phyloP scores from a whole-genome alignment of 2,113 vertebrate genomes.

The Sterna hirundo region DNA sequence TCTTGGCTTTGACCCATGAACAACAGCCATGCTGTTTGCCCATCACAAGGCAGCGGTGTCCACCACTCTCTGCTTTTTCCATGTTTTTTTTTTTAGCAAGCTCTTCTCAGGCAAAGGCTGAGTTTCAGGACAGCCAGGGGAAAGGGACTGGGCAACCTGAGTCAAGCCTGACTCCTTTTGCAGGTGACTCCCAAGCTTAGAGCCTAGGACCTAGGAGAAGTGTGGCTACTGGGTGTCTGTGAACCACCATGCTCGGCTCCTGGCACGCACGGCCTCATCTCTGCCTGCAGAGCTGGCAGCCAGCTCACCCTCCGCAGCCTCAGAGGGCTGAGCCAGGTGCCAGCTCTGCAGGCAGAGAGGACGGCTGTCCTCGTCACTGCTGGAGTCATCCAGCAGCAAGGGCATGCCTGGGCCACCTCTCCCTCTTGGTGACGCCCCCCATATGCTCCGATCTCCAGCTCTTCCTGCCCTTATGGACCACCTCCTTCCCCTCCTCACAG shows the following conservation, averaged over 20 bases:
- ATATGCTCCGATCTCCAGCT: neutral
- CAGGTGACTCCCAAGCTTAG: neutral
- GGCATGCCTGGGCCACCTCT: neutral
- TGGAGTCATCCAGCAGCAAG: neutral
- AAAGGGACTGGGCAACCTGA: neutral
- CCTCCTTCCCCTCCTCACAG: neutral
- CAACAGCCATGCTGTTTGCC: neutral
- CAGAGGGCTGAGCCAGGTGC: neutral
- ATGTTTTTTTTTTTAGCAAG: neutral
- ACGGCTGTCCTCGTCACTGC: accelerated
- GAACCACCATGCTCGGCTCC: neutral
- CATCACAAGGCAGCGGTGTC: neutral
- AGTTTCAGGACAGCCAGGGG: neutral
- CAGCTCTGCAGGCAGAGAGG: neutral
- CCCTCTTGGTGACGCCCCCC: too few relatives aligned
- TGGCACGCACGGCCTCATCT: neutral
- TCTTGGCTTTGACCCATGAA: neutral
- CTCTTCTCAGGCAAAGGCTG: neutral
- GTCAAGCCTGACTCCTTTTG: neutral
- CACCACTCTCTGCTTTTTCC: neutral
- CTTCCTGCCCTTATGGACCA: neutral
- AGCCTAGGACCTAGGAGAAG: neutral
- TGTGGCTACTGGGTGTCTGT: accelerated
- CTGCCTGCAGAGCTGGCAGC: neutral
- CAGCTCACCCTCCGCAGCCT: neutral